A percentile compares a stretch with the other conserved stretches of the same genome.
These are phyloP conservation scores for Brachystomella parvula DNA, from an alignment of 1,140 invertebrate genomes.

Conservation along the genomic window DNA sequence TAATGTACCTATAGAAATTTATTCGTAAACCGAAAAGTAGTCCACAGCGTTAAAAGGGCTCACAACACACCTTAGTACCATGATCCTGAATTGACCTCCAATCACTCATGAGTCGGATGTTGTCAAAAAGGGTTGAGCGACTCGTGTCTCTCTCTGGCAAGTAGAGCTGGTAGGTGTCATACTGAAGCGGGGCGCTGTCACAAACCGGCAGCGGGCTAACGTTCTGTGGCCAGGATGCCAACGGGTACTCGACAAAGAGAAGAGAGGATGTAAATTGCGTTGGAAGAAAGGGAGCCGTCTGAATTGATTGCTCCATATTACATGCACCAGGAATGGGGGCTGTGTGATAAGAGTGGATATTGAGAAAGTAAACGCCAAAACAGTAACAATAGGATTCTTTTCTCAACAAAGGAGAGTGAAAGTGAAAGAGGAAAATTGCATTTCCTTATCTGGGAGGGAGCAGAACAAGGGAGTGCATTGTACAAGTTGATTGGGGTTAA, in stretches of 20 bases:
- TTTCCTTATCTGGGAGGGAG: not conserved
- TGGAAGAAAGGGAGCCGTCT: constrained; percentile 57
- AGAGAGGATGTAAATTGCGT: constrained; percentile 47
- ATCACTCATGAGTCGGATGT: constrained; percentile 55
- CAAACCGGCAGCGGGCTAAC: constrained; percentile 37
- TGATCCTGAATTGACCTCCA: constrained; percentile 49
- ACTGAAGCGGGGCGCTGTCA: constrained; percentile 42
- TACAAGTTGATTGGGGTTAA: not conserved
- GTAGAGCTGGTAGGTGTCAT: constrained; percentile 58
- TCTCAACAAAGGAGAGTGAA: no score
- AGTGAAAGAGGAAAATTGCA: not conserved
- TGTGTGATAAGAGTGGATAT: constrained; percentile 39
- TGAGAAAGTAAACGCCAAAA: no score
- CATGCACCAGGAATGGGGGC: constrained; percentile 70
- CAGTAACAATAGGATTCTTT: no score
- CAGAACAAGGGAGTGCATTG: constrained; percentile 5
- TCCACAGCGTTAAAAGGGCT: not conserved
- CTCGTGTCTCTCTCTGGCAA: constrained; percentile 52
- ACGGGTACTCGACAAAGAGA: constrained; percentile 53
- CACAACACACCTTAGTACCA: constrained; percentile 48
- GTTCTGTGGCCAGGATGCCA: constrained; percentile 45
- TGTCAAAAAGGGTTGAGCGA: constrained; percentile 53
- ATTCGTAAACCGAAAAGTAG: constrained; percentile 9
- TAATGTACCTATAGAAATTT: constrained; percentile 10
- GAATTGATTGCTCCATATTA: constrained; percentile 59